Percentiles rank a stretch among this genome's conserved stretches.
phyloP scores from a whole-genome alignment of 2,113 vertebrate genomes.

The Prolemur simus region DNA sequence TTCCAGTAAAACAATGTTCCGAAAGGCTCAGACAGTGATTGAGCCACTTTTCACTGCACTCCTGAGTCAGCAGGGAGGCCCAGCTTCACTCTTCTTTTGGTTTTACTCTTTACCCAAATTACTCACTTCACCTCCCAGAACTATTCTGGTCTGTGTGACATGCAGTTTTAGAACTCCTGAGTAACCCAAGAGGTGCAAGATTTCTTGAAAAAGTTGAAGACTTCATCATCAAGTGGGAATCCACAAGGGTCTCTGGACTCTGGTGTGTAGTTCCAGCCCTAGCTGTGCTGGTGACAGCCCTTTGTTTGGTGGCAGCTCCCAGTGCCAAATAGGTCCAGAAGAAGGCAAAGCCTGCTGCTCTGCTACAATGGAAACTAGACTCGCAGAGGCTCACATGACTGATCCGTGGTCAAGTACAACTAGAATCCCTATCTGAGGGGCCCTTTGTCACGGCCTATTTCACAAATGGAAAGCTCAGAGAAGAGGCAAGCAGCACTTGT shows the following conservation, averaged over 20 bases:
- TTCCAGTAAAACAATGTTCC: neutral
- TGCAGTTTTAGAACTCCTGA: neutral
- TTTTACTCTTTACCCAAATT: neutral
- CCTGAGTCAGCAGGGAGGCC: neutral
- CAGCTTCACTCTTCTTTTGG: neutral
- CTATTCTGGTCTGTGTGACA: neutral
- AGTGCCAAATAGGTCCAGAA: too few relatives aligned
- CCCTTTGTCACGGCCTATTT: neutral
- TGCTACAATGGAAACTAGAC: too few relatives aligned
- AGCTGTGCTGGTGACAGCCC: neutral
- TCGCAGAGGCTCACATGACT: neutral
- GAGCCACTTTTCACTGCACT: neutral
- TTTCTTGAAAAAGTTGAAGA: neutral
- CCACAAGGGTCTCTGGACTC: too few relatives aligned
- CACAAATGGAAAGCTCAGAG: neutral
- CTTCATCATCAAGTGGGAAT: accelerated
- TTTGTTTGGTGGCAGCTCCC: neutral
- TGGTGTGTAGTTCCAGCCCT: accelerated
- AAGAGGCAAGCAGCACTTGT: accelerated
- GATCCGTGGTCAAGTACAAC: too few relatives aligned
- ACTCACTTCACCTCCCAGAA: neutral
- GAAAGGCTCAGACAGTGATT: neutral
- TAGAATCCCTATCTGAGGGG: neutral
- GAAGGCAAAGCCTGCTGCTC: neutral
- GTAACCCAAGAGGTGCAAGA: accelerated